Conservation (phyloP, 2,888 invertebrate species). For the Drosophila imparisetae region DNA sequence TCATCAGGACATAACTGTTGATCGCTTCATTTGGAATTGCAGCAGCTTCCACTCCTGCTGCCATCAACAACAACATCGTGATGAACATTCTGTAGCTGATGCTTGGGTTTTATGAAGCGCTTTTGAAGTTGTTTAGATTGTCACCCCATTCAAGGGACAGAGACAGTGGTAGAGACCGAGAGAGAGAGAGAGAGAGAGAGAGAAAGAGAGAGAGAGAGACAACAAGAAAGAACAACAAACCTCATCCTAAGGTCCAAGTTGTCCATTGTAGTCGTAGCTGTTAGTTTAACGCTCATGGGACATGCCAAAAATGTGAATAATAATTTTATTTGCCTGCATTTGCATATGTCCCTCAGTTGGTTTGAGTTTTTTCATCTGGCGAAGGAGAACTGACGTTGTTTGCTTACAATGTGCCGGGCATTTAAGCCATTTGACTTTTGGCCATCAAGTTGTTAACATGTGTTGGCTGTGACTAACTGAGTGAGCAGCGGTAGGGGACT, state of each 20-base stretch:
- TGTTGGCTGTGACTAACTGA: constrained; percentile 57
- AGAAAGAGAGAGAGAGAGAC: not conserved
- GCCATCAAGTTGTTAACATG: constrained; percentile 79
- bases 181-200: not conserved
- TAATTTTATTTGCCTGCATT: constrained; percentile 78
- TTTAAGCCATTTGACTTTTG: constrained; percentile 78
- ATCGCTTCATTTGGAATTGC: constrained; percentile 57
- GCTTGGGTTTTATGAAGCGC: constrained; percentile 64
- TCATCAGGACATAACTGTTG: constrained; percentile 42
- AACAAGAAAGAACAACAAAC: constrained; percentile 15
- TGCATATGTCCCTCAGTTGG: constrained; percentile 62
- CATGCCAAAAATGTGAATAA: constrained; percentile 79
- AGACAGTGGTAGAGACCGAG: not conserved
- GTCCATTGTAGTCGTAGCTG: constrained; percentile 67
- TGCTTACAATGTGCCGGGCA: constrained; percentile 74
- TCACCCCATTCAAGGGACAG: constrained; percentile 50
- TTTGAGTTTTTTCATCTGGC: constrained; percentile 17
- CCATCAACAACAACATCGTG: constrained; percentile 42
- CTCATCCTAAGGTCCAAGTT: constrained; percentile 54
- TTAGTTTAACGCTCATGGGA: constrained; percentile 80
- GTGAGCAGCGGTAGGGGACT: not conserved
- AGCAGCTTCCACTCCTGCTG: constrained; percentile 15
- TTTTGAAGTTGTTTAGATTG: constrained; percentile 52
- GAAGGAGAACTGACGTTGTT: constrained; percentile 45
- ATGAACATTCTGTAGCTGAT: constrained; percentile 28